Base-by-base conservation (phyloP, 2,113 vertebrate genomes). In the Phyllostomus hastatus region DNA sequence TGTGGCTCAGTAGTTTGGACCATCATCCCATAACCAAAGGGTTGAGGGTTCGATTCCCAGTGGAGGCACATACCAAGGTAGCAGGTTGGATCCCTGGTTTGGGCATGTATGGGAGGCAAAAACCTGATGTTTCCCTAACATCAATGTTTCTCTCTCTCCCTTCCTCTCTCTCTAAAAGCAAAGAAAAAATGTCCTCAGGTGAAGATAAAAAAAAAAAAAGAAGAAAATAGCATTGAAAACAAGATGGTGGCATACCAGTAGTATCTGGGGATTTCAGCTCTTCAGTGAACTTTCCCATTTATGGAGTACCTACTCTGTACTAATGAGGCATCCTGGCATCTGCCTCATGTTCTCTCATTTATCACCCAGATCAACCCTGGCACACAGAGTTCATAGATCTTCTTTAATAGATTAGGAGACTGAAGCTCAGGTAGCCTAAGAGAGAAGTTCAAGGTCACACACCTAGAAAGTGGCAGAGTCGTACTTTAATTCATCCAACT, bases 251-350 rank as follows among this genome's bases (percentile, higher is more conserved):
- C 31, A 66, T 5, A n/a, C 22, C n/a, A 31, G 26, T 4, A 26
- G 19, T 10, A 66, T 28, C 50, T n/a, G 67, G 33, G 78, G 73
- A 31, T 28, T 33, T 28, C 11, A 41, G 54, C 28, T 33, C 46
- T 52, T 46, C 1, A 26, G n/a, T 20, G 20, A 59, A 31, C 17
- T 41, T 66, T 19, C 33, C 43, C 91, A 24, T 41, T 61, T 28
- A 33, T 0, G 10, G 48, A 67, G n/a, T 22, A 4, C 24, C 3
- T 43, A 2, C 28, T 41, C 61, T 4, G 48, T 6, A 4, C 48
- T 64, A 48, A 54, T 0, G 52, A 94, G 66, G 46, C 31, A 11
- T 3, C 0, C 3, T 54, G 0, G 41, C 46, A 48, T 0, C 6
- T 1, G 4, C 6, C 38, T 41, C 38, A 41, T 41, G 2, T 24